phyloP scores from a whole-genome alignment of 2,797 vertebrate genomes.

The Discoglossus pictus region DNA sequence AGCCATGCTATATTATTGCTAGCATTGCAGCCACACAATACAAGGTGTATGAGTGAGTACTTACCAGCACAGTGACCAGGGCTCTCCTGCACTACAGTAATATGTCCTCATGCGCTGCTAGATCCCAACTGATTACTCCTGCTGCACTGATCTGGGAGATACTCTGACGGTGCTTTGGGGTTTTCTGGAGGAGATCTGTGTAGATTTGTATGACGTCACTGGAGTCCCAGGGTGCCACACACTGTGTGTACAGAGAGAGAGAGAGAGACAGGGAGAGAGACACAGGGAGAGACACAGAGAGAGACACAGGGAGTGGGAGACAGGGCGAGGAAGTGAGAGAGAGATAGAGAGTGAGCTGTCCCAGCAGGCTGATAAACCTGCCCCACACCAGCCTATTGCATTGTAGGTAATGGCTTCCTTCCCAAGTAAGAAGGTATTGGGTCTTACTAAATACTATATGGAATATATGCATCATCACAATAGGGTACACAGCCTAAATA shows the following conservation, averaged over 20 bases:
- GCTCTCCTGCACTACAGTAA: neutral
- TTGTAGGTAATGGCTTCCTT: slow-evolving; percentile 28
- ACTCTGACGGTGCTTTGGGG: slow-evolving; percentile 32
- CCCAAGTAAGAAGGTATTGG: slow-evolving; percentile 8
- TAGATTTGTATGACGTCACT: slow-evolving; percentile 63
- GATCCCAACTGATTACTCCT: slow-evolving; percentile 25
- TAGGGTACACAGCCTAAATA: too few relatives aligned
- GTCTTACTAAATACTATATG: too few relatives aligned
- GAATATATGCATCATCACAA: too few relatives aligned
- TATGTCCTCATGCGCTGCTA: neutral
- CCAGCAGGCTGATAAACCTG: slow-evolving; percentile 35
- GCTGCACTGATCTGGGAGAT: slow-evolving; percentile 21
- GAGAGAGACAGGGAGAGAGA: neutral
- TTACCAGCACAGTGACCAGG: slow-evolving; percentile 20
- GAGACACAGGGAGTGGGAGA: slow-evolving; percentile 1
- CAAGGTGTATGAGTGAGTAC: neutral
- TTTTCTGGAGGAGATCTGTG: slow-evolving; percentile 60
- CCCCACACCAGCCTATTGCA: slow-evolving; percentile 7
- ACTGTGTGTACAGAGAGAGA: neutral
- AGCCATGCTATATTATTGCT: too few relatives aligned
- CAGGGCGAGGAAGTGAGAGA: slow-evolving; percentile 12
- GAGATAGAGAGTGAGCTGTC: slow-evolving; percentile 1
- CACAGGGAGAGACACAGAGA: slow-evolving; percentile 11
- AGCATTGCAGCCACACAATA: neutral
- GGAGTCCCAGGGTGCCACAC: slow-evolving; percentile 56